Percentiles rank a stretch among this genome's conserved stretches.
These are phyloP conservation scores for Coreoperca whiteheadi DNA, from an alignment of 2,113 vertebrate genomes.

Conservation along the genomic window DNA sequence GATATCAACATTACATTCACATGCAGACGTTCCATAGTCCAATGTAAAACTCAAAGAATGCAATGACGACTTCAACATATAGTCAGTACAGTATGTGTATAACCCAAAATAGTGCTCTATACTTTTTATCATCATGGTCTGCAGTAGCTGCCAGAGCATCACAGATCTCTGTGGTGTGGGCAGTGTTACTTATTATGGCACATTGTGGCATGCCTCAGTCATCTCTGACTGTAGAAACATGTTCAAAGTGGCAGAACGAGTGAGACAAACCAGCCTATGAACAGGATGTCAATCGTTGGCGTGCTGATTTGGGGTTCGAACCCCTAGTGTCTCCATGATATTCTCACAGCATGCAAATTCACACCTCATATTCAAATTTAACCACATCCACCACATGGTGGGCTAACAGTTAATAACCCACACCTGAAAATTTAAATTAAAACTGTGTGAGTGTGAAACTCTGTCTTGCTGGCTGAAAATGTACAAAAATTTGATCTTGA, in stretches of 20 bases:
- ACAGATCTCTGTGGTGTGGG: conserved; percentile 55
- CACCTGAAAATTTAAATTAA: conserved; percentile 43
- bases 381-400: conserved; percentile 52
- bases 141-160: conserved; percentile 28
- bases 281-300: background rate
- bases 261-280: background rate
- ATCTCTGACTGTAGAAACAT: conserved; percentile 17
- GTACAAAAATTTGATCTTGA: background rate
- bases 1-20: background rate
- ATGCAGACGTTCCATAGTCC: background rate
- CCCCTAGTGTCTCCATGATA: background rate
- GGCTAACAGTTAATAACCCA: conserved; percentile 34
- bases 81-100: background rate
- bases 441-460: conserved; percentile 2
- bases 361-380: conserved; percentile 28
- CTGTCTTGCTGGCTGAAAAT: background rate
- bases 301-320: conserved; percentile 2
- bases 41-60: background rate
- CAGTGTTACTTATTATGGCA: conserved; percentile 27
- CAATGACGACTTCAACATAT: background rate
- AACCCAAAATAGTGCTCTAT: background rate
- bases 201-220: conserved; percentile 24
- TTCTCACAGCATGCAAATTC: conserved; percentile 30
- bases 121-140: conserved; percentile 11
- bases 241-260: conserved; percentile 13